Conservation (phyloP, 2,888 invertebrate species). For the Machimus rusticus region DNA sequence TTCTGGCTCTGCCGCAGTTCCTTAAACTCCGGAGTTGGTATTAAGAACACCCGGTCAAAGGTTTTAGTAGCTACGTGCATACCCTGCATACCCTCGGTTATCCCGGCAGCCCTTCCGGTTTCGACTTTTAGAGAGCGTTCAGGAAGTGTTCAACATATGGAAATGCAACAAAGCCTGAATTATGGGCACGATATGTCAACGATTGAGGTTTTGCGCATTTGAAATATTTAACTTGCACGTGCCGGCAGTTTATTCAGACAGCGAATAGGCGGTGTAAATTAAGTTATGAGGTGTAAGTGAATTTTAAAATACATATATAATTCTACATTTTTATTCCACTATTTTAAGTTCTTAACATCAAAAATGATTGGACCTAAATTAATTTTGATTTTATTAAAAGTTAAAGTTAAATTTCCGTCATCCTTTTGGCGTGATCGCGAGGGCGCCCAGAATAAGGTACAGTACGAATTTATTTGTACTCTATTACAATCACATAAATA, state of each 20-base stretch:
- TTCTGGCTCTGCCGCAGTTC: not conserved
- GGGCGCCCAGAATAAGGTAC: no score
- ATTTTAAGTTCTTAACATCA: not conserved
- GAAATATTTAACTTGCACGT: not conserved
- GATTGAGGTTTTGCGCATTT: not conserved
- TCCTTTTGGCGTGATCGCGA: no score
- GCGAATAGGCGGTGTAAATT: not conserved
- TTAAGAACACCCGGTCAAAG: constrained; percentile 23
- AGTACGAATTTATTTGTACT: no score
- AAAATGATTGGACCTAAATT: no score
- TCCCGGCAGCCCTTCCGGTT: not conserved
- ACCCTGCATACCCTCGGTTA: not conserved
- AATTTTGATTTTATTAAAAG: no score
- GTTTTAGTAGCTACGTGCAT: not conserved
- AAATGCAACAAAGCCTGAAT: constrained; percentile 6
- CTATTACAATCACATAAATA: no score
- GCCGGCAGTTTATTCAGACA: not conserved
- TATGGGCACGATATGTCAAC: not conserved
- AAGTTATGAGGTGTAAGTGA: not conserved
- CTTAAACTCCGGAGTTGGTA: not conserved
- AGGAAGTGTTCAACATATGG: constrained; percentile 13
- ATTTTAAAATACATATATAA: no score
- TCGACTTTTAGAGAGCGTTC: not conserved
- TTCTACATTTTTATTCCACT: not conserved
- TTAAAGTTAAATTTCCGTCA: no score